Evolutionary conservation across 2,113 vertebrate species (phyloP).

Genomic region (Capra hircus): DNA sequence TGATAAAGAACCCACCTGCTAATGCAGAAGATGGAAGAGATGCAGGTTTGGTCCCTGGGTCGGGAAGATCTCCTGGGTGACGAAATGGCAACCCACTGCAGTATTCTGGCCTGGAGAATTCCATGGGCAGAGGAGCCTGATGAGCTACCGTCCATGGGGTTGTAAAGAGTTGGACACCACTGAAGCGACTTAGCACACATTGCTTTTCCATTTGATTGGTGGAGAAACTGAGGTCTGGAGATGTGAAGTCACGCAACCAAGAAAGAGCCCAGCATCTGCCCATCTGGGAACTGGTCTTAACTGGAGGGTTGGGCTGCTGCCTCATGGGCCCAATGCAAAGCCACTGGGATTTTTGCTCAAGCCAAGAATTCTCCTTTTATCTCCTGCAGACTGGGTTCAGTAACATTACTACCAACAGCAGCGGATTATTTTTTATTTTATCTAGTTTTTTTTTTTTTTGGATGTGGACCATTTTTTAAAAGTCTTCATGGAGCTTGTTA

Average conservation of each 20-base stretch:
- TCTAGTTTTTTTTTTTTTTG: background rate
- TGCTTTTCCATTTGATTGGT: background rate
- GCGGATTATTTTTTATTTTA: background rate
- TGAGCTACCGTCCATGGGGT: background rate
- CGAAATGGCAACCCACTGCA: background rate
- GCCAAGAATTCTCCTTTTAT: background rate
- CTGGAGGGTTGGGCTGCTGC: background rate
- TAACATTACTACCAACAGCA: background rate
- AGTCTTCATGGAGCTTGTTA: background rate
- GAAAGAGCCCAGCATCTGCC: background rate
- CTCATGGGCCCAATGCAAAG: background rate
- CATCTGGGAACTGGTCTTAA: background rate
- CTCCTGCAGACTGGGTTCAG: too few relatives aligned
- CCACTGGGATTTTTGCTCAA: background rate
- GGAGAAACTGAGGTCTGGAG: background rate
- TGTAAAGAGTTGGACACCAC: background rate
- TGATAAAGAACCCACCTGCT: background rate
- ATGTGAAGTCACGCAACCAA: rapidly evolving
- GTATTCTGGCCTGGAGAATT: background rate
- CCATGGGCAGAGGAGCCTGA: background rate
- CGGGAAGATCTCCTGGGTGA: background rate
- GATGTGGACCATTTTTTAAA: background rate
- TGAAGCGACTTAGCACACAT: background rate
- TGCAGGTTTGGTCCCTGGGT: background rate
- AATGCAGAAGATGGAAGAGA: background rate